A percentile compares a stretch with the other conserved stretches of the same genome.
phyloP scores from a whole-genome alignment of 2,888 invertebrate species.

The Blastobasis lacticolella region DNA sequence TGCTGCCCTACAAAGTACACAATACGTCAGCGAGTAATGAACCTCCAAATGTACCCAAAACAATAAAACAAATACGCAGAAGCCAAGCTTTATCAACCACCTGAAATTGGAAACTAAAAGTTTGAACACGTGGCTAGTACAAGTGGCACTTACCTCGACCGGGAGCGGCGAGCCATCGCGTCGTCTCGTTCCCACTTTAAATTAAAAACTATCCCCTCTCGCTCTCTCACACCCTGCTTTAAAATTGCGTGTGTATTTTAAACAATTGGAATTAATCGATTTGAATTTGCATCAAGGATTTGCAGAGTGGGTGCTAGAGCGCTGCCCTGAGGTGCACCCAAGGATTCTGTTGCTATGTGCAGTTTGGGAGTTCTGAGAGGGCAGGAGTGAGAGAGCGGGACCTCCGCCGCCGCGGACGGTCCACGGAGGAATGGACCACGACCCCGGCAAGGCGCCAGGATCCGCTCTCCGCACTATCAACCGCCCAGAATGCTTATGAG shows the following conservation, averaged over 20 bases:
- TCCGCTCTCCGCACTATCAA: slow-evolving; percentile 56
- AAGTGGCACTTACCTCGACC: slow-evolving; percentile 66
- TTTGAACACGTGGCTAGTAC: slow-evolving; percentile 61
- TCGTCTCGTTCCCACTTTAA: slow-evolving; percentile 70
- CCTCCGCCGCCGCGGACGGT: slow-evolving; percentile 67
- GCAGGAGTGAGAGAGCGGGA: slow-evolving; percentile 66
- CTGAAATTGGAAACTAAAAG: slow-evolving; percentile 39
- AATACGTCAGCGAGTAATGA: slow-evolving; percentile 12
- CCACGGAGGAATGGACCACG: slow-evolving; percentile 65
- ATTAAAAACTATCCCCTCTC: slow-evolving; percentile 42
- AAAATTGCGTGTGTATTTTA: slow-evolving; percentile 8
- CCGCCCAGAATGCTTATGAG: slow-evolving; percentile 59
- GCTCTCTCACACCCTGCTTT: slow-evolving; percentile 64
- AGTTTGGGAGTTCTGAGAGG: slow-evolving; percentile 29
- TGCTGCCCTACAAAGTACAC: not conserved
- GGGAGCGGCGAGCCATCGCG: slow-evolving; percentile 57
- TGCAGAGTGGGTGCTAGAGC: slow-evolving; percentile 15
- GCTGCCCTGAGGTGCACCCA: slow-evolving; percentile 29
- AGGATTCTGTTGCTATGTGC: slow-evolving; percentile 20
- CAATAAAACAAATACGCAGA: slow-evolving; percentile 17
- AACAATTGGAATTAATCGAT: not conserved
- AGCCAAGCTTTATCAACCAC: slow-evolving; percentile 26
- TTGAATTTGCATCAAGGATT: slow-evolving; percentile 6
- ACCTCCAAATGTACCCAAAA: slow-evolving; percentile 19
- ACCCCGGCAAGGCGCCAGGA: slow-evolving; percentile 59